phyloP scores from a whole-genome alignment of 1,140 invertebrate genomes.

The Drosophila bipectinata region DNA sequence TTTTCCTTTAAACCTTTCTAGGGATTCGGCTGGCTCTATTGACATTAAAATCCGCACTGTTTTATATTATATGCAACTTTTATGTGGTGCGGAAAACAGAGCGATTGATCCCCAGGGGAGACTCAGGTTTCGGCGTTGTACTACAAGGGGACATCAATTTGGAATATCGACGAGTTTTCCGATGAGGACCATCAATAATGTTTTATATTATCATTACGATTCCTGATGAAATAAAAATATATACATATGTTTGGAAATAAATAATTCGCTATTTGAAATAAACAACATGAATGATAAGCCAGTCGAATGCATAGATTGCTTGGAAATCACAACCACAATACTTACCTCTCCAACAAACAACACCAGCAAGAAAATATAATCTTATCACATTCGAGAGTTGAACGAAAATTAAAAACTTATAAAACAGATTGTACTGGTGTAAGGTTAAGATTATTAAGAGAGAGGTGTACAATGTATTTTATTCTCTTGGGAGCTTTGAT shows the following conservation, averaged over 20 bases:
- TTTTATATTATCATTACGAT: too few species aligned
- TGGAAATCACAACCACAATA: background rate
- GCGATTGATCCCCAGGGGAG: constrained; percentile 29
- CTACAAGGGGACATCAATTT: constrained; percentile 61
- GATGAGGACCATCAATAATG: constrained; percentile 13
- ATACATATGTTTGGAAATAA: background rate
- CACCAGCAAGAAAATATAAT: constrained; percentile 5
- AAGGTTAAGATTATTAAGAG: constrained; percentile 9
- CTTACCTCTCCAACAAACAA: constrained; percentile 8
- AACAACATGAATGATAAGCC: background rate
- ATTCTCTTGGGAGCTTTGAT: background rate
- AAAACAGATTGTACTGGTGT: constrained; percentile 1
- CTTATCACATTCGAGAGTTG: constrained; percentile 10
- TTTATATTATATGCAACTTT: constrained; percentile 61
- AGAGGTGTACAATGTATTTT: background rate
- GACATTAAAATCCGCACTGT: constrained; percentile 58
- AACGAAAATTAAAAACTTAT: background rate
- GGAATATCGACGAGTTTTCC: constrained; percentile 46
- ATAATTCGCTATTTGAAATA: background rate
- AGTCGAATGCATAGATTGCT: background rate
- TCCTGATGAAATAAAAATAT: background rate
- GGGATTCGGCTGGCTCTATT: constrained; percentile 54
- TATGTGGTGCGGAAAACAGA: constrained; percentile 43
- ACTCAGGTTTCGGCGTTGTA: constrained; percentile 62
- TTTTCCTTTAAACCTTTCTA: background rate